phyloP scores from a whole-genome alignment of 2,888 invertebrate species.

The Xestoiulus laeticollis region DNA sequence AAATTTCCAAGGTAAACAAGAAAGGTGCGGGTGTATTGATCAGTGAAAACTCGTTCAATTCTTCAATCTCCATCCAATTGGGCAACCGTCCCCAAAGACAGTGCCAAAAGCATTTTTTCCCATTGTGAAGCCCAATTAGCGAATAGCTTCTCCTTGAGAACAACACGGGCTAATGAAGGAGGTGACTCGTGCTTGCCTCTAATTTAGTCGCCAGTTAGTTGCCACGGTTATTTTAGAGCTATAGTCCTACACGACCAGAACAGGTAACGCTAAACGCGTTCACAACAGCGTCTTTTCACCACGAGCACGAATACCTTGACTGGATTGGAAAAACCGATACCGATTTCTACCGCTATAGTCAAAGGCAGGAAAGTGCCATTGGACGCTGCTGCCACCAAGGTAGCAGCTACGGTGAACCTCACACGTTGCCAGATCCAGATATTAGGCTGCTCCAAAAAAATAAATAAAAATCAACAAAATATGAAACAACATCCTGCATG shows the following conservation, averaged over 20 bases:
- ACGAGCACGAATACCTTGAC: background rate
- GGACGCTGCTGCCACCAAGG: background rate
- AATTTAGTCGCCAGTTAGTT: background rate
- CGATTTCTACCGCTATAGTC: background rate
- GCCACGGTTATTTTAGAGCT: background rate
- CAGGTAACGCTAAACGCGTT: background rate
- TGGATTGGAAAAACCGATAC: background rate
- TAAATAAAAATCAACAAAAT: background rate
- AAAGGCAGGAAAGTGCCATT: background rate
- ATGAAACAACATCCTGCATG: background rate
- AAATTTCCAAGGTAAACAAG: background rate
- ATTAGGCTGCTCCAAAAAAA: background rate
- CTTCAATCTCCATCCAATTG: background rate
- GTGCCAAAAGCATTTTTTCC: constrained; percentile 8
- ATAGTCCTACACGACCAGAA: background rate
- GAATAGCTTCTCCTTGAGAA: background rate
- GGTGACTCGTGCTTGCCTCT: background rate
- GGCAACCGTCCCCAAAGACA: background rate
- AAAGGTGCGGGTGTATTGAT: background rate
- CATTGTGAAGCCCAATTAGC: background rate
- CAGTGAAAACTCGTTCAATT: background rate
- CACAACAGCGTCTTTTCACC: background rate
- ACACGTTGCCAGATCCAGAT: background rate
- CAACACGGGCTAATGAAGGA: background rate
- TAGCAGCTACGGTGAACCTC: background rate